Base-by-base conservation (phyloP, 2,888 invertebrate genomes). In the Himalopsyche tibetana region DNA sequence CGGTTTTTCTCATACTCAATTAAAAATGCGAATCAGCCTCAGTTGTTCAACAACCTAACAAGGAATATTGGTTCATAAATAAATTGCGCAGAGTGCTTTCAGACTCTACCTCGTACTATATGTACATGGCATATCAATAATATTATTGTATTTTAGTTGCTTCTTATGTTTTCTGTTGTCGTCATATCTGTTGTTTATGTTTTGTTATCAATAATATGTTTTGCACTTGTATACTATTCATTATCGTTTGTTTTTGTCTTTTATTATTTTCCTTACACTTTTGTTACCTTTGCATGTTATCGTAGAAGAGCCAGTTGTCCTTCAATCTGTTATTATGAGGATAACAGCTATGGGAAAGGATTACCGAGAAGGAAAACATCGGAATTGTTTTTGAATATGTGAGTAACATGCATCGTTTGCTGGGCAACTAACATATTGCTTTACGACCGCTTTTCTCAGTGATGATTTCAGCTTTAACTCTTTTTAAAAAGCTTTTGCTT, bases 341-440 rank as follows among this genome's bases (percentile, higher is more conserved):
- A 51, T 51, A 51, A 51, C 55, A 42, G 28, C 79, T 82, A 82
- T 45, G 85, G 83, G n/a, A 80, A 55, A 80, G 83, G 80, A 40
- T 85, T 85, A n/a, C 82, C 83, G 12, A 82, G 85, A 85, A 83
- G 85, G 56, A 80, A 83, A 83, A 83, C 85, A 56, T 80, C 79
- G 12, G 85, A 85, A 45, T 79, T 85, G 42, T 85, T 83, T 85
- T 85, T 85, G 55, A 85, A 85, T 83, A 83, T 85, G 85, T 85
- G 83, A 85, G 85, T 85, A 74, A 15, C 9, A 36, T 19, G 5
- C 15, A 38, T 2, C 12, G 74, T 36, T 17, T 84, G 12, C 51
- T 19, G 55, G 17, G 36, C 15, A 15, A 74, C 28, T 74, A 74
- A 36, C 74, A 12, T 12, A 19, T 36, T 36, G 74, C 74, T 69